Percentiles rank a stretch among this genome's conserved stretches.
These are phyloP conservation scores for Eurytemora carolleeae DNA, from an alignment of 1,140 invertebrate species.

Conservation along the genomic window DNA sequence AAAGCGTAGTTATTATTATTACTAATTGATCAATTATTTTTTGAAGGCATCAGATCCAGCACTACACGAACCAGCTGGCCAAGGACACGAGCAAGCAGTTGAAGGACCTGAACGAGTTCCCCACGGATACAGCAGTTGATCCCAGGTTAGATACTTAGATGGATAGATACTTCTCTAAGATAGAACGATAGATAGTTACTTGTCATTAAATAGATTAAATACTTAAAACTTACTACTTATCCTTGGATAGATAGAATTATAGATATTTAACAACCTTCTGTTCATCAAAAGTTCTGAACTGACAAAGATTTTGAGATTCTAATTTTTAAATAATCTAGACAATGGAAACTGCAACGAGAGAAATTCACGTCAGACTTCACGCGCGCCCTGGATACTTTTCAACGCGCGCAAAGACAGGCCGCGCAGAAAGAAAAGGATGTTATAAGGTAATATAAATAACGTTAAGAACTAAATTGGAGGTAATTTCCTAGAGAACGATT, in stretches of 20 bases:
- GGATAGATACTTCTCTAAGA: too few relatives aligned
- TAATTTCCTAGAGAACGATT: too few relatives aligned
- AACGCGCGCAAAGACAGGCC: constrained; percentile 48
- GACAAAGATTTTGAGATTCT: constrained; percentile 16
- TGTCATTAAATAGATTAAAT: too few relatives aligned
- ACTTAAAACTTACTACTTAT: constrained; percentile 14
- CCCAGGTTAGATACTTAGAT: constrained; percentile 16
- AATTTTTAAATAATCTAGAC: constrained; percentile 27
- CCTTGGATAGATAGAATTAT: constrained; percentile 33
- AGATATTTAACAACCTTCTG: constrained; percentile 75
- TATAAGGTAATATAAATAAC: too few relatives aligned
- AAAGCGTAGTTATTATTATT: constrained; percentile 9
- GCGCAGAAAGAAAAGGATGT: constrained; percentile 66
- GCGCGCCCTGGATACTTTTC: constrained; percentile 67
- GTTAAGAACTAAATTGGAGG: too few relatives aligned
- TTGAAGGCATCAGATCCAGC: constrained; percentile 70
- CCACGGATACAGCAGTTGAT: constrained; percentile 22
- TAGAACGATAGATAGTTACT: too few relatives aligned
- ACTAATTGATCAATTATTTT: constrained; percentile 19
- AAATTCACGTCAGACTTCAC: constrained; percentile 83
- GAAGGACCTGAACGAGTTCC: constrained; percentile 49
- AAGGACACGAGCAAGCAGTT: constrained; percentile 76
- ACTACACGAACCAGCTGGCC: constrained; percentile 82
- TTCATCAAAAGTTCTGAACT: constrained; percentile 19
- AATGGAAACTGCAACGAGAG: constrained; percentile 73